phyloP scores from a whole-genome alignment of 2,797 vertebrate genomes.

The Glyptemys insculpta region DNA sequence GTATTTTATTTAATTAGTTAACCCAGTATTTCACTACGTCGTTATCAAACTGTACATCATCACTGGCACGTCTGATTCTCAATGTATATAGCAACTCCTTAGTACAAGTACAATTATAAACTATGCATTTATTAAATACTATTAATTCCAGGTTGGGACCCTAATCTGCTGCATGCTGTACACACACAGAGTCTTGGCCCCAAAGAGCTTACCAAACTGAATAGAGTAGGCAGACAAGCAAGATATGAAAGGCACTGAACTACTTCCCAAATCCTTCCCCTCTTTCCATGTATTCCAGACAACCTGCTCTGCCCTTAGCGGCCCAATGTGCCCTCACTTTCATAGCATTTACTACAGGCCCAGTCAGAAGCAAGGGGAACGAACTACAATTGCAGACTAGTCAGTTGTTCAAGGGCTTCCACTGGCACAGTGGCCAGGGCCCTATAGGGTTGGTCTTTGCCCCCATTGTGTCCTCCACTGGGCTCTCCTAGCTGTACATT shows the following conservation, averaged over 20 bases:
- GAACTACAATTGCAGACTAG: not conserved
- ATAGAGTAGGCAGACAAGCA: not conserved
- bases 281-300: not conserved
- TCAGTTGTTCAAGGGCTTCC: not conserved
- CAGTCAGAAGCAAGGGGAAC: not conserved
- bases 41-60: not conserved
- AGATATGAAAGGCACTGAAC: not conserved
- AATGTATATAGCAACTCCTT: not conserved
- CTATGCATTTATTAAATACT: not conserved
- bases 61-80: not conserved
- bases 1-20: not conserved
- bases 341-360: not conserved
- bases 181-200: not conserved
- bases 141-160: not conserved
- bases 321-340: not conserved
- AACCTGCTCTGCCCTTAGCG: not conserved
- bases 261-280: not conserved
- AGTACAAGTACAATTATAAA: not conserved
- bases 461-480: not conserved
- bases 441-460: rapidly evolving
- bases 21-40: not conserved
- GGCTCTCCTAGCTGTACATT: not conserved
- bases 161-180: not conserved
- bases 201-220: not conserved
- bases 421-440: not conserved